Percentiles rank a stretch among this genome's conserved stretches.
phyloP scores from a whole-genome alignment of 2,797 vertebrate species.

The Chrysocyon brachyurus region DNA sequence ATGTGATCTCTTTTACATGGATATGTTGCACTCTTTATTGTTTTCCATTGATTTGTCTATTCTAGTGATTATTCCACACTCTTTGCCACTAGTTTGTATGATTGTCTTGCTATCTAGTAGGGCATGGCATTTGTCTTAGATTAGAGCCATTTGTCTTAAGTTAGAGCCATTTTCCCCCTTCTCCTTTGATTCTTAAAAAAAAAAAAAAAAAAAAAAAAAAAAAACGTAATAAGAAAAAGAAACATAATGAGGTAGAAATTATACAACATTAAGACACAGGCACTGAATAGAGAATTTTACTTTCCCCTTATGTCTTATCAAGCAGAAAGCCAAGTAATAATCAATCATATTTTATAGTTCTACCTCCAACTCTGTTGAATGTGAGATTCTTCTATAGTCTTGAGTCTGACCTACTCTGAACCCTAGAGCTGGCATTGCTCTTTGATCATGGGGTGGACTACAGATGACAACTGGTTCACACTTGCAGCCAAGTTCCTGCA shows the following conservation, averaged over 20 bases:
- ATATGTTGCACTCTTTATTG: background rate
- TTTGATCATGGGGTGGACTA: too few relatives aligned
- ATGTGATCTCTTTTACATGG: background rate
- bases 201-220: too few relatives aligned
- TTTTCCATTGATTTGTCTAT: background rate
- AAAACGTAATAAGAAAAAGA: too few relatives aligned
- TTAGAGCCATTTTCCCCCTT: conserved; percentile 34
- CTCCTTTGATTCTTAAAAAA: background rate
- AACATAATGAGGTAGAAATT: background rate
- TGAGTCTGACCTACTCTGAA: background rate
- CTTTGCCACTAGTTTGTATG: background rate
- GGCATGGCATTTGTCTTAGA: background rate
- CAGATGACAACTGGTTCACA: background rate
- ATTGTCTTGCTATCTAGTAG: background rate
- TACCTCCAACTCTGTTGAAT: background rate
- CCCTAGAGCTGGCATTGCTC: background rate
- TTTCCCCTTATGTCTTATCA: background rate
- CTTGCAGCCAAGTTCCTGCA: background rate
- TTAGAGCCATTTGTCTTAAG: conserved; percentile 19
- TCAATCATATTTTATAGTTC: background rate
- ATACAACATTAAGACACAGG: background rate
- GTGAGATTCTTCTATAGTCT: background rate
- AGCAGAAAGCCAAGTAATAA: background rate
- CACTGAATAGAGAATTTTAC: background rate
- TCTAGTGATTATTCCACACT: background rate